Evolutionary conservation across 2,113 vertebrate species (phyloP), one percentile per base, ranked within the genome.

Genomic region (Nerophis ophidion): DNA sequence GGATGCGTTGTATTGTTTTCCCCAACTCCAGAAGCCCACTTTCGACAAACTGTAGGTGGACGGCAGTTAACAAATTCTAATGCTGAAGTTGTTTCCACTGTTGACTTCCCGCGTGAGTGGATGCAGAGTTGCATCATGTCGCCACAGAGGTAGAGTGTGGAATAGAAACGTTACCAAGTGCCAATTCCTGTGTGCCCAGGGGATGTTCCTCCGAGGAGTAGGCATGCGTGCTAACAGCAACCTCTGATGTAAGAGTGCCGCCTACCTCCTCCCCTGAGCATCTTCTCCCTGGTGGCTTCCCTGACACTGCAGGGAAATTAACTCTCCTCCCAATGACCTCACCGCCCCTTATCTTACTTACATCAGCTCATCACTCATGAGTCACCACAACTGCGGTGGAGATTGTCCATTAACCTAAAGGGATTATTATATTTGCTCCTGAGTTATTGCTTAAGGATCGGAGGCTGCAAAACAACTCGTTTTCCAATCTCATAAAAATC

Each of bases 401-500:
- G 38, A 63, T 72, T 60, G 63, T 52, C 9, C 50, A 69, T 73
- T 66, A 73, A 47, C 77, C 62, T 65, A 56, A 26, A 33, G 26
- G 33, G 34, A 11, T 57, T 48, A 36, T 34, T 62, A 16, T 71
- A 58, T 65, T 67, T 35, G 58, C 63, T 59, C 16, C 49, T 63
- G 59, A 72, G 89, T 13, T 90, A 90, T 87, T 81, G 87, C 89
- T 85, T 89, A 89, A 89, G 68, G 60, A 90, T 92, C 88, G 90
- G 92, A 92, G 90, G 87, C 89, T 91, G 89, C 74, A 84, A 81
- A 75, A 56, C 85, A 74, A 75, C 80, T 84, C 82, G 85, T 91
- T 89, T 90, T 88, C 86, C 78, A 90, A 90, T 81, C 90, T 82
- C 77, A 75, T 94, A 93, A 95, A 95, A 93, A 80, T 80, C 90